Evolutionary conservation across 2,113 vertebrate genomes (phyloP), one percentile per base, ranked within the genome.

Genomic region (Microtus montanus): DNA sequence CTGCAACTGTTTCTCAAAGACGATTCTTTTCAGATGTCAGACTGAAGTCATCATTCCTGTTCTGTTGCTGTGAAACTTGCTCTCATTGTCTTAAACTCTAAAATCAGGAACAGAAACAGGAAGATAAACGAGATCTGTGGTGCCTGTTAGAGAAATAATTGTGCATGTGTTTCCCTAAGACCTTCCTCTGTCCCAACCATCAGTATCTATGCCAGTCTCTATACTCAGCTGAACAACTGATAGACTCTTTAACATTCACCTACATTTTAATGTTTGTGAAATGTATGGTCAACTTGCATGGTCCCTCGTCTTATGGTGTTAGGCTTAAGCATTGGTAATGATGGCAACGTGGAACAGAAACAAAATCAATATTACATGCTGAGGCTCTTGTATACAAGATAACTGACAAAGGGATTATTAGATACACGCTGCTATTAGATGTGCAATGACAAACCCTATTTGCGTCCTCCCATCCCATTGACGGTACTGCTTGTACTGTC

Each of bases 11-110:
- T 82, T 82, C 52, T 93, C 71, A 94, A 92, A 83, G 30, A 54
- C 91, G 35, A 86, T 44, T 54, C 92, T 85, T 71, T 92, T 52
- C 74, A 82, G 92, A 94, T 38, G 44, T 96, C 84, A 89, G 68
- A 95, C 52, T 90, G 58, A 73, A 93, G 47, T 91, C 58, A 87
- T 85, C 71, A 87, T 52, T 93, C 93, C 47, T 63, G 10, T 49
- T 86, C 41, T 70, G 64, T 30, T 83, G 96, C 70, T 88, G 33
- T 35, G 15, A 26, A 26, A 85, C 47, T 82, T 44, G 86, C 44
- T 74, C 9, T n/a, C 44, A 61, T 92, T 88, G 41, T 87, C 80
- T 85, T n/a, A 61, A 93, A 88, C 91, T 86, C 86, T 94, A 75
- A 91, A 94, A 28, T 68, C 70, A 84, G 58, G 30, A 58, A 80